Conservation (phyloP, 2,797 vertebrate species). For the Sparidentex hasta region DNA sequence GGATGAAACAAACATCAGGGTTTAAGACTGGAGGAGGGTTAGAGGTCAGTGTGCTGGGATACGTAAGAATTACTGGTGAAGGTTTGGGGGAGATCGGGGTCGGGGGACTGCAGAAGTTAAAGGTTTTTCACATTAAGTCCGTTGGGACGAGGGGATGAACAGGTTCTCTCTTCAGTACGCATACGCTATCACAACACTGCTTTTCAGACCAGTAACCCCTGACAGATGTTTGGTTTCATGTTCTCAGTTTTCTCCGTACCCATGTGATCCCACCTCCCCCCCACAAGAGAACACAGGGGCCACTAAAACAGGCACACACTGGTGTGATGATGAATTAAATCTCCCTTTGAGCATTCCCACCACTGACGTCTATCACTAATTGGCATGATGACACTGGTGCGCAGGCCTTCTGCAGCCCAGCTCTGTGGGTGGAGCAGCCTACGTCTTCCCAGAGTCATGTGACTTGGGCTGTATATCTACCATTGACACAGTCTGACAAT, state of each 20-base stretch:
- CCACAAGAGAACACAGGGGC: slow-evolving; percentile 69
- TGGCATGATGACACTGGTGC: slow-evolving; percentile 96
- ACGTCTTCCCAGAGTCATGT: slow-evolving; percentile 88
- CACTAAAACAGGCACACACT: slow-evolving; percentile 97
- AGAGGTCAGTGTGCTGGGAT: not conserved
- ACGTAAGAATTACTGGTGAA: not conserved
- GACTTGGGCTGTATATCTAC: slow-evolving; percentile 90
- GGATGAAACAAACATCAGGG: not conserved
- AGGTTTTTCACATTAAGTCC: slow-evolving; percentile 42
- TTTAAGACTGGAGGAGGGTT: not conserved
- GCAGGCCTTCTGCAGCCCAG: slow-evolving; percentile 82
- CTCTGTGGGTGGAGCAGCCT: slow-evolving; percentile 66
- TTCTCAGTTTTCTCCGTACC: slow-evolving; percentile 77
- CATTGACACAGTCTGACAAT: slow-evolving; percentile 97
- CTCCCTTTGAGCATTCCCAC: slow-evolving; percentile 86
- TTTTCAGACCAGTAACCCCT: slow-evolving; percentile 67
- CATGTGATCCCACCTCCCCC: slow-evolving; percentile 49
- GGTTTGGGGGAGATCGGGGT: slow-evolving; percentile 19
- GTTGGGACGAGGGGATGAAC: slow-evolving; percentile 52
- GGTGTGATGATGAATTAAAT: slow-evolving; percentile 91
- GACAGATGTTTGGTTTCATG: slow-evolving; percentile 79
- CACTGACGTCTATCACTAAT: slow-evolving; percentile 93
- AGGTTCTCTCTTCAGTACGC: slow-evolving; percentile 69
- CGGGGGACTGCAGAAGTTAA: slow-evolving; percentile 19
- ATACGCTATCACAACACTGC: slow-evolving; percentile 79